Percentiles rank a stretch among this genome's conserved stretches.
phyloP scores from a whole-genome alignment of 2,113 vertebrate genomes.

The Hucho hucho region DNA sequence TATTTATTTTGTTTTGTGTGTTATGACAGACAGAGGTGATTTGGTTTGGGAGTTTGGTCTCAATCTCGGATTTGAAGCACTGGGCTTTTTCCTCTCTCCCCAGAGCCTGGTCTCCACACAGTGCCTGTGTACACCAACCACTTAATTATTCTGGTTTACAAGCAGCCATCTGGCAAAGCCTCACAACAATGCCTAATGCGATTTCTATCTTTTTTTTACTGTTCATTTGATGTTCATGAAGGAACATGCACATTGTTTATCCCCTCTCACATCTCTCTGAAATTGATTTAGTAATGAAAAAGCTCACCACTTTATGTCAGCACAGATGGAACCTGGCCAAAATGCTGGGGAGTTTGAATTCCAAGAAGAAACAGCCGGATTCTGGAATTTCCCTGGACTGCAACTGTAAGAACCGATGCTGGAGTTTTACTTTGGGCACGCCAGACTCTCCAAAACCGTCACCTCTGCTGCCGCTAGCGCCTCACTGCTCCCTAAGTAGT shows the following conservation, averaged over 20 bases:
- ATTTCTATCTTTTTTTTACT: constrained; percentile 33
- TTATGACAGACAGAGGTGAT: constrained; percentile 40
- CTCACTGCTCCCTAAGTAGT: too few species aligned
- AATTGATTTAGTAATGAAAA: too few species aligned
- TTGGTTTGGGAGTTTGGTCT: constrained; percentile 35
- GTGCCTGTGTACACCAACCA: constrained; percentile 33
- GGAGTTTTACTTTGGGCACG: too few species aligned
- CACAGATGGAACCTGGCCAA: neutral
- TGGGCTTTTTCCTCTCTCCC: constrained; percentile 28
- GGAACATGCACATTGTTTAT: neutral
- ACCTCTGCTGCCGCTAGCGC: too few species aligned
- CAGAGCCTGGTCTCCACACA: constrained; percentile 38
- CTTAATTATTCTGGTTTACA: constrained; percentile 54
- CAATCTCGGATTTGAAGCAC: constrained; percentile 49
- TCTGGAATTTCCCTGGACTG: too few species aligned
- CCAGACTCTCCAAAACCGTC: too few species aligned
- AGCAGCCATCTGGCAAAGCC: constrained; percentile 62
- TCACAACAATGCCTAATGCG: constrained; percentile 58
- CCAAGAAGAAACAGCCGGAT: too few species aligned
- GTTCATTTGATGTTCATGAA: constrained; percentile 32
- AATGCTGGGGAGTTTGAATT: neutral
- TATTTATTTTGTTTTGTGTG: constrained; percentile 25
- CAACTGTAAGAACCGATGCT: too few species aligned
- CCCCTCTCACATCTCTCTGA: neutral
- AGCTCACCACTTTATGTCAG: neutral